Evolutionary conservation across 2,888 invertebrate genomes (phyloP), one percentile per base, ranked within the genome.

Genomic region (Nysson spinosus): DNA sequence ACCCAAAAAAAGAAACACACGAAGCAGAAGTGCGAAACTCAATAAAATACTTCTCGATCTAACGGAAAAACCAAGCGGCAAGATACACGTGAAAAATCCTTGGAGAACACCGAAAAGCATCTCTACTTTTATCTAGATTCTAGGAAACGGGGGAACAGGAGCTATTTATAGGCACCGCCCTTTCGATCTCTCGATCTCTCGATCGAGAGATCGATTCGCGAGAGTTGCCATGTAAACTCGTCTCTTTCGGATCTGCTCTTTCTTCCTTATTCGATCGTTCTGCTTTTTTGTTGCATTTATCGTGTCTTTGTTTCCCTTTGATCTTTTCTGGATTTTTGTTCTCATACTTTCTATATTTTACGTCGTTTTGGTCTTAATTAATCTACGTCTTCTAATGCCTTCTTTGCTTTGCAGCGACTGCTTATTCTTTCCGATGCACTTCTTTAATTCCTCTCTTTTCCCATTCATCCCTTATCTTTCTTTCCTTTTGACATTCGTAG

Each of bases 141-240:
- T n/a, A n/a, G n/a, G 12, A 14, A 11, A 22, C 12, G n/a, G n/a
- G 14, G 19, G n/a, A 19, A 1, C 20, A 4, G 6, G 20, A 30
- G 5, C 40, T 40, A 42, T 42, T n/a, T 2, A 14, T 4, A 1
- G 28, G 7, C 28, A n/a, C 49, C 51, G 37, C 42, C 67, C 47
- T 43, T 67, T 72, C 62, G 67, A 65, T 69, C 72, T 72, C 72
- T 73, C 75, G 68, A 63, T 65, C 65, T 16, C 4, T n/a, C n/a
- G n/a, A n/a, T n/a, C n/a, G n/a, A n/a, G n/a, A n/a, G n/a, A n/a
- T n/a, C n/a, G n/a, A n/a, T n/a, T n/a, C n/a, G n/a, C n/a, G n/a
- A n/a, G n/a, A n/a, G n/a, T n/a, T n/a, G n/a, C n/a, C n/a, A n/a
- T n/a, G n/a, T n/a, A n/a, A n/a, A n/a, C n/a, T 39, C 55, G 47